A percentile compares a stretch with the other conserved stretches of the same genome.
These are phyloP conservation scores for Orius laevigatus DNA, from an alignment of 1,140 invertebrate species.

Conservation along the genomic window DNA sequence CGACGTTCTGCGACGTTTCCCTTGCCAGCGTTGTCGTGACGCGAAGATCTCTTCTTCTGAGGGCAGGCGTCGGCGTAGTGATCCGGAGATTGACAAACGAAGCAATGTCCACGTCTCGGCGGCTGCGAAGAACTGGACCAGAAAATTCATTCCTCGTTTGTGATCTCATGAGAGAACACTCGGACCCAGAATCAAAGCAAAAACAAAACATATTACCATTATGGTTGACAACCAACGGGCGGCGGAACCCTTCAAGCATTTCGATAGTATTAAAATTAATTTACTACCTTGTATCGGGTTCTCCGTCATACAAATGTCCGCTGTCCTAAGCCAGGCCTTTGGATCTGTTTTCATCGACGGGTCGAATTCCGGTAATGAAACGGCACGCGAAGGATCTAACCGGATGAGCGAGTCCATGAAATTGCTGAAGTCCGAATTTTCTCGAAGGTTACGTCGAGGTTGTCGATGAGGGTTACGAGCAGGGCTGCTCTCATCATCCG, in stretches of 20 bases:
- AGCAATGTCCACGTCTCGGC: not conserved
- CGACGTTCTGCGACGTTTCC: not conserved
- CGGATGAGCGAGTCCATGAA: too few species aligned
- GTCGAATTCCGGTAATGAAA: constrained; percentile 14
- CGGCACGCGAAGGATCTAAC: too few species aligned
- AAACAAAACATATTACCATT: constrained; percentile 3
- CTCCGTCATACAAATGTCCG: constrained; percentile 11
- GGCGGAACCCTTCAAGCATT: constrained; percentile 11
- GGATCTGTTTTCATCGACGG: constrained; percentile 10
- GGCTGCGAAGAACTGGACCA: not conserved
- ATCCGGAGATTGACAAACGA: not conserved
- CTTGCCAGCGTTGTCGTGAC: not conserved
- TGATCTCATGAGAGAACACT: constrained; percentile 7
- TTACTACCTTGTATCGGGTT: constrained; percentile 5
- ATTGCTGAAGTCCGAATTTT: too few species aligned
- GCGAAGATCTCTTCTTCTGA: not conserved
- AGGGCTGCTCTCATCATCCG: too few species aligned
- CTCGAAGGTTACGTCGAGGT: too few species aligned
- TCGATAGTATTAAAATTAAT: constrained; percentile 13
- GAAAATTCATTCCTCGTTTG: too few species aligned
- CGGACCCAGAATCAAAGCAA: constrained; percentile 10
- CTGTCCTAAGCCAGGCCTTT: constrained; percentile 13
- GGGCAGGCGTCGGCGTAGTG: not conserved
- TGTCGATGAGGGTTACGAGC: too few species aligned
- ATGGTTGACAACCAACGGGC: constrained; percentile 10